Base-by-base conservation (phyloP, 2,797 vertebrate species). In the Lates japonicus region DNA sequence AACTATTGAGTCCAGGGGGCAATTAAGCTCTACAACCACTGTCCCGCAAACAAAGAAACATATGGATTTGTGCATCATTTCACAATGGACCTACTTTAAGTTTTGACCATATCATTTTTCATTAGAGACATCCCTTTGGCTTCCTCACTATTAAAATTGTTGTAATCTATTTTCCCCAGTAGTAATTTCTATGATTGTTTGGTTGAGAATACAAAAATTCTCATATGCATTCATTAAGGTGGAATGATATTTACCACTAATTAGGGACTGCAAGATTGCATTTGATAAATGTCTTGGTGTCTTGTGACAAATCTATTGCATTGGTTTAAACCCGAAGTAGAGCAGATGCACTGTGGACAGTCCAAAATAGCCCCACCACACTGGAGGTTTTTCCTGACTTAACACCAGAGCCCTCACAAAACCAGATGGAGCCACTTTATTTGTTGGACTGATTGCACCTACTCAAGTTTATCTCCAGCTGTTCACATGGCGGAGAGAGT, bases 351-450 rank as follows among this genome's bases (percentile, higher is more conserved):
- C 69, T 72, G 76, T 64, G 86, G 83, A 87, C 86, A 82, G 63
- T 84, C 83, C 83, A 89, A 87, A 91, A 91, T 86, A 91, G 87
- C 80, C 74, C 82, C 80, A 83, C 85, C 92, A 92, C 87, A 91
- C 80, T 88, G 88, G 82, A 90, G 82, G 71, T 74, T 85, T 93
- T 88, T 87, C 87, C 87, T 86, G 90, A 84, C 81, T 90, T 88
- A 90, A 92, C 92, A 93, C 85, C 71, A 86, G 86, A 86, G 74
- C 76, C 76, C 60, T 85, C 65, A 44, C 61, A 81, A 89, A 90
- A 90, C 84, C 89, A 94, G 88, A 92, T 92, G 90, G 89, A 92
- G 76, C 67, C 75, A 90, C 85, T 90, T 95, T 93, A 91, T 91
- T 90, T 88, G 84, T 71, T 86, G 88, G 88, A 80, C 90, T 87